Evolutionary conservation across 2,888 invertebrate genomes (phyloP).

Genomic region (Macaria notata): DNA sequence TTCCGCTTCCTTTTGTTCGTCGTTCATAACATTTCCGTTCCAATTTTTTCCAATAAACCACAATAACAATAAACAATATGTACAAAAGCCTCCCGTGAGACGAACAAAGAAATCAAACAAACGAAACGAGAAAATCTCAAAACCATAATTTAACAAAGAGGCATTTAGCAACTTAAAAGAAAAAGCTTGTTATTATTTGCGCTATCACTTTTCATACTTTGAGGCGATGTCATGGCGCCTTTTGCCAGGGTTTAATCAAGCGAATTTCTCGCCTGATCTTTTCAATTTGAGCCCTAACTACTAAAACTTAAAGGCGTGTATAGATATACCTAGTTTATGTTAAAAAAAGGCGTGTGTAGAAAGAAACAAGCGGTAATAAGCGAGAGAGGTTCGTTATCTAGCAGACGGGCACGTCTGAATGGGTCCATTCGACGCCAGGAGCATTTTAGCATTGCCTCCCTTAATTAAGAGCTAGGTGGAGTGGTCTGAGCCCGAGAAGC

Average conservation of each 20-base stretch:
- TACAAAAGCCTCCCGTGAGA: neutral
- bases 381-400: slow-evolving; percentile 73
- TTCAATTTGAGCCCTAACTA: too few species aligned
- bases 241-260: neutral
- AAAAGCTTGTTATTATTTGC: slow-evolving; percentile 39
- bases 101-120: slow-evolving; percentile 12
- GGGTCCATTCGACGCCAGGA: slow-evolving; percentile 58
- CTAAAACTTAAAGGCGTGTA: too few species aligned
- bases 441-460: slow-evolving; percentile 70
- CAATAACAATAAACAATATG: slow-evolving; percentile 9
- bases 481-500: slow-evolving; percentile 55
- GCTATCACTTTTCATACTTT: slow-evolving; percentile 46
- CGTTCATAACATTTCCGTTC: slow-evolving; percentile 3
- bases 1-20: neutral
- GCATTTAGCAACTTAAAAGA: slow-evolving; percentile 39
- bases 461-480: slow-evolving; percentile 75
- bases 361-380: slow-evolving; percentile 65
- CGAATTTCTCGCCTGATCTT: too few species aligned
- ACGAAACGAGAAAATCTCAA: slow-evolving; percentile 12
- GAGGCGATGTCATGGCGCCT: slow-evolving; percentile 39
- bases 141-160: slow-evolving; percentile 37
- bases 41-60: slow-evolving; percentile 8
- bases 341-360: slow-evolving; percentile 10
- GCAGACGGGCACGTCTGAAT: slow-evolving; percentile 70
- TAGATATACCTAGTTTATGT: too few species aligned